Evolutionary conservation across 2,797 vertebrate genomes (phyloP), one percentile per base, ranked within the genome.

Genomic region (Myotis myotis): DNA sequence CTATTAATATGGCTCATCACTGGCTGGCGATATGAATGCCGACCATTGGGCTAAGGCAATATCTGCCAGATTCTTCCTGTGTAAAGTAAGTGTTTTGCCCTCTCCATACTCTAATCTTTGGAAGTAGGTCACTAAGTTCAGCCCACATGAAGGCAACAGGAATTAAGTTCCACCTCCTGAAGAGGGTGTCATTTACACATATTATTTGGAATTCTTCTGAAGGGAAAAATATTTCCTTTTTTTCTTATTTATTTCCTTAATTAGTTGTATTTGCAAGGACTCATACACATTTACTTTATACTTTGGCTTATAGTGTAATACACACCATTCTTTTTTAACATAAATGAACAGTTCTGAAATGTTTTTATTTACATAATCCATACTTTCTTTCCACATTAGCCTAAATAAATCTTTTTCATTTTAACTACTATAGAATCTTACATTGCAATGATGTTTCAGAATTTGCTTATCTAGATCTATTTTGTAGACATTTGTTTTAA

Each of bases 331-430:
- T 64, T 64, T 64, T 64, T n/a, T 64, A n/a, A 64, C 62, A 64
- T 64, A n/a, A 64, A n/a, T 64, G 16, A 64, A 64, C 30, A 64
- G 62, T 64, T n/a, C 30, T 64, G 62, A n/a, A 64, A n/a, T n/a
- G 62, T 64, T 64, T 64, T 64, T 16, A 64, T n/a, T 64, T n/a
- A 17, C 3, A 17, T 60, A 83, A 78, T 85, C 38, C 5, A 71
- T 20, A 78, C 10, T 51, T 44, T 44, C 7, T 20, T 93, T 84
- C 25, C 4, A 20, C 16, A 55, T 57, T 23, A 57, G 16, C 28
- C 55, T 93, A 72, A 84, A 44, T 74, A 81, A 60, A 17, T 74
- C 22, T 78, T 68, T 82, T 91, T 86, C n/a, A 41, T 81, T 90
- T 88, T 60, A 88, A 91, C 28, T 88, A 55, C 19, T 38, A 23